Conservation (phyloP, 2,113 vertebrate species). For the Lipotes vexillifer region DNA sequence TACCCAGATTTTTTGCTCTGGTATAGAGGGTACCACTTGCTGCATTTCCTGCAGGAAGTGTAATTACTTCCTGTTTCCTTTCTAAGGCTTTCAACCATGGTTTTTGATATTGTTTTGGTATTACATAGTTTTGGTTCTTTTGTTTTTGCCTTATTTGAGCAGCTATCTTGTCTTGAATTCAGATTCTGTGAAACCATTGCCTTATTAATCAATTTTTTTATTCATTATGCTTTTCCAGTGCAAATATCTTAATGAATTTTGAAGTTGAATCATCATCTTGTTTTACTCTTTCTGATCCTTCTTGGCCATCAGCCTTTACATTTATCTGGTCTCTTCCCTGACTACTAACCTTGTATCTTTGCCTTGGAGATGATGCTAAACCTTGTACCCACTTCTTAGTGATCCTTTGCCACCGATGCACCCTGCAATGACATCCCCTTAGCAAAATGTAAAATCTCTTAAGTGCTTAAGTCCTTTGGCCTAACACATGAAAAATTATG, state of each 20-base stretch:
- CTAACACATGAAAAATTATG: not conserved
- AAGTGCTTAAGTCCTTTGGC: not conserved
- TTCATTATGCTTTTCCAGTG: not conserved
- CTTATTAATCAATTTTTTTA: not conserved
- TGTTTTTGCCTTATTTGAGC: not conserved
- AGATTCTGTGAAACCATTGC: not conserved
- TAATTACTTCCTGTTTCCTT: not conserved
- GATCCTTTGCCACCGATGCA: not conserved
- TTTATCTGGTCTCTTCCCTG: not conserved
- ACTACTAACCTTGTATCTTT: not conserved
- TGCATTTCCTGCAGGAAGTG: not conserved
- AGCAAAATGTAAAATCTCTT: not conserved
- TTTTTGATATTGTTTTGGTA: not conserved
- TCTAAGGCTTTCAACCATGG: not conserved
- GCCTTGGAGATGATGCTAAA: not conserved
- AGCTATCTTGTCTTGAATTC: not conserved
- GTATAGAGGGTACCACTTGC: not conserved
- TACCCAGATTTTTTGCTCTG: not conserved
- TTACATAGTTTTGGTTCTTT: not conserved
- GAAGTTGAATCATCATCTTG: not conserved
- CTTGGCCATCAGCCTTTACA: not conserved
- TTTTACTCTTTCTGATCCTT: not conserved
- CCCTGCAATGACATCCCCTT: not conserved
- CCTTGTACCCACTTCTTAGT: not conserved
- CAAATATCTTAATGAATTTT: not conserved